Evolutionary conservation across 2,888 invertebrate genomes (phyloP), one percentile per base, ranked within the genome.

Genomic region (Eristalinus sepulchralis): DNA sequence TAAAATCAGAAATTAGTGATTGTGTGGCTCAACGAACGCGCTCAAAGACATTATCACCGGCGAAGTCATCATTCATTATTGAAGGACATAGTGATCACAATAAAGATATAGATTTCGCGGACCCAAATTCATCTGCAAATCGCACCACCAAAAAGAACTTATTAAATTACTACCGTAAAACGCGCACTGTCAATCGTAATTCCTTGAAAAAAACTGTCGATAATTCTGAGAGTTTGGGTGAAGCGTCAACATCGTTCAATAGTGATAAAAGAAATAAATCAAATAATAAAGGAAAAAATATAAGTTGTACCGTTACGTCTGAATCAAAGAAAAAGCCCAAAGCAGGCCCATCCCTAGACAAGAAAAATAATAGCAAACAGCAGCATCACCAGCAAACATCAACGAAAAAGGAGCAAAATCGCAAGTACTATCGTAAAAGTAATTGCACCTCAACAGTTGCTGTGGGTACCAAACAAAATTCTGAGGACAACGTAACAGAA

Each of bases 161-260:
- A 88, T 89, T 92, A n/a, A 92, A 90, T 83, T 92, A 92, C 88
- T 92, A 92, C 89, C 91, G 92, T 64, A 91, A 92, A 89, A 92
- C 92, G 63, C 91, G 92, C 36, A 91, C 91, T 86, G 89, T 91
- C 68, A 91, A 90, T 85, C 90, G 91, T 34, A 88, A 87, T 4
- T 88, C 88, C 20, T 83, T 67, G 62, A 90, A 90, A 70, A 84
- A 84, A 60, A 20, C 13, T 36, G 57, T 20, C 1, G 6, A 31
- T 31, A 59, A 83, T 73, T 55, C 76, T 13, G 47, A 33, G 13
- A 63, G 11, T 17, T 22, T 83, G n/a, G 36, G 80, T 62, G 39
- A 75, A 62, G 34, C 83, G 84, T 59, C 84, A 71, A 66, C 78
- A 83, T 73, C 88, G 79, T 53, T 71, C 76, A 62, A 17, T 27